phyloP scores from a whole-genome alignment of 2,113 vertebrate species.

The Cyanoderma ruficeps region DNA sequence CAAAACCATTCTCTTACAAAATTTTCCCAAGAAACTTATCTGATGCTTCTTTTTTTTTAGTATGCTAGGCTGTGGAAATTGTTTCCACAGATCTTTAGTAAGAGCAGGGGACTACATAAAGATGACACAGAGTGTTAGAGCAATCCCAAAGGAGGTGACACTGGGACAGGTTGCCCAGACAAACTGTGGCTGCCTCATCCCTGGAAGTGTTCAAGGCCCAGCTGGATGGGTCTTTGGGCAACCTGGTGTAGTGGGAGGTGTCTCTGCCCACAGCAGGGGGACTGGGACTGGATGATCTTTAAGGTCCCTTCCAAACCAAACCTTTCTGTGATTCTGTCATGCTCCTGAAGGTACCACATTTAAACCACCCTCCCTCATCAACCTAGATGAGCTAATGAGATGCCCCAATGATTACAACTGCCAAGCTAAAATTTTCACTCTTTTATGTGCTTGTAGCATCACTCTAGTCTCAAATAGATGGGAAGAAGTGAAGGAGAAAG shows the following conservation, averaged over 20 bases:
- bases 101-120: background rate
- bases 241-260: background rate
- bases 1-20: background rate
- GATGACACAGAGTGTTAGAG: background rate
- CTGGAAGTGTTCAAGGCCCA: background rate
- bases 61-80: background rate
- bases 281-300: background rate
- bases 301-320: background rate
- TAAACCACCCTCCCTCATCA: background rate
- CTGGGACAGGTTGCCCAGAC: background rate
- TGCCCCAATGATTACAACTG: background rate
- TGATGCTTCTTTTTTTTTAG: background rate
- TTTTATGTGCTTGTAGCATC: background rate
- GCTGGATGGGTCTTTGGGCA: background rate
- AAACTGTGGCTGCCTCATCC: background rate
- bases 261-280: background rate
- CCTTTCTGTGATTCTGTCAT: background rate
- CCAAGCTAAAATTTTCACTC: background rate
- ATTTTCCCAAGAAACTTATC: background rate
- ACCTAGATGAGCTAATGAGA: background rate
- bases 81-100: background rate
- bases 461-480: background rate
- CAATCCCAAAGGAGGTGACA: background rate
- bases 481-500: background rate
- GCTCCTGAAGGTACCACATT: background rate